Evolutionary conservation across 2,888 invertebrate species (phyloP), one percentile per base, ranked within the genome.

Genomic region (Pedicia rivosa): DNA sequence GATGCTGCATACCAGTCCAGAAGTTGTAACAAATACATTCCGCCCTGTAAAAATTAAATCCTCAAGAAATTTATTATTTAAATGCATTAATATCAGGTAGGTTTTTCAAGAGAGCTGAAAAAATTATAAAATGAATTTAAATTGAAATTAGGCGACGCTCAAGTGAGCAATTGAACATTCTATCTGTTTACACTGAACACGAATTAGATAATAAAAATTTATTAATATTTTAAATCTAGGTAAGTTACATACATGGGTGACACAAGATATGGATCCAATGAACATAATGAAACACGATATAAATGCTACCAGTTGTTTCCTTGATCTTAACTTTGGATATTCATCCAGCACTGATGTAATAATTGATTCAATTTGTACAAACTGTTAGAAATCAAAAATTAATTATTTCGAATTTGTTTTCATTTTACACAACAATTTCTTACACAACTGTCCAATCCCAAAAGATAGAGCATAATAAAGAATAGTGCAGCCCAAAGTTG

Each of bases 1-100:
- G 87, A 79, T 7, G 87, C 87, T 6, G 87, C 78, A 55, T 90
- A 91, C 63, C 81, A 74, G 52, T 92, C 88, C 44, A 91, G 70
- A 17, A 92, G 63, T 49, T 80, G 75, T 35, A 91, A 66, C 40
- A 87, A 71, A 54, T 80, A 91, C 62, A 91, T 79, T 35, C 91
- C 91, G 29, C 79, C 87, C 82, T 84, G 51, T 22, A 53, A 50
- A 35, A 44, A 17, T 13, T 5, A 17, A 24, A 13, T 15, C 16
- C 14, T 35, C 16, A 10, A 38, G 26, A 14, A 13, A 38, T 24
- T n/a, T 37, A 6, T 12, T 15, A 12, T 9, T 36, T 14, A 5
- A 10, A 13, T n/a, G n/a, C n/a, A n/a, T n/a, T n/a, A n/a, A n/a
- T n/a, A n/a, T n/a, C n/a, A n/a, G n/a, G n/a, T n/a, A n/a, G n/a